Evolutionary conservation across 2,113 vertebrate species (phyloP), one percentile per base, ranked within the genome.

Genomic region (Falcunculus frontatus): DNA sequence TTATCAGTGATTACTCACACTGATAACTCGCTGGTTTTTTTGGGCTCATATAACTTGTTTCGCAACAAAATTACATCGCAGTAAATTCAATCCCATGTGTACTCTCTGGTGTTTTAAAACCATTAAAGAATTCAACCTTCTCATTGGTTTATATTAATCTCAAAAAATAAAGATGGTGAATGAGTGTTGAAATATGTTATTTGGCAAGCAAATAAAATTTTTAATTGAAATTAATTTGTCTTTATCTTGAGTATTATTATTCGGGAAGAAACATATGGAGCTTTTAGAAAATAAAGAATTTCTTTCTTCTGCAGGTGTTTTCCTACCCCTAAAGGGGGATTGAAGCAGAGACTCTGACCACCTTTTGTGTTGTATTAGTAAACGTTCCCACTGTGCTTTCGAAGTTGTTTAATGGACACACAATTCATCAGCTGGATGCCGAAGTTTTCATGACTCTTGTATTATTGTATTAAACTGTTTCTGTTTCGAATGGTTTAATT

Each of bases 301-400:
- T 96, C 2, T 94, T 82, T 52, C 25, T 63, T 74, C 22, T 80
- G 47, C 29, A n/a, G 8, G 13, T 88, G 14, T 83, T 94, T 88
- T 94, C 57, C 44, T 93, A 14, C 22, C 7, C 42, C 19, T 57
- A 30, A 59, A 39, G 32, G 15, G 16, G 35, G 47, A 93, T 88
- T 91, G 42, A 67, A 67, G 25, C 56, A 92, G 47, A 44, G 81
- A 87, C 50, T 90, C 32, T 93, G 69, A 93, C 62, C 30, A 80
- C 13, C 37, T 92, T 95, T 95, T 80, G 30, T 92, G 27, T 81
- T 80, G 23, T 80, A 75, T 76, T 96, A 88, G 60, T 94, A 94
- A 95, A 93, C 15, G 64, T 57, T 94, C 80, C 62, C 84, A n/a
- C 74, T 84, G 17, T 70, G 49, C 62, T 96, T 94, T 96, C 42